Conservation (phyloP, 2,888 invertebrate species). For the Ethmia dodecea region DNA sequence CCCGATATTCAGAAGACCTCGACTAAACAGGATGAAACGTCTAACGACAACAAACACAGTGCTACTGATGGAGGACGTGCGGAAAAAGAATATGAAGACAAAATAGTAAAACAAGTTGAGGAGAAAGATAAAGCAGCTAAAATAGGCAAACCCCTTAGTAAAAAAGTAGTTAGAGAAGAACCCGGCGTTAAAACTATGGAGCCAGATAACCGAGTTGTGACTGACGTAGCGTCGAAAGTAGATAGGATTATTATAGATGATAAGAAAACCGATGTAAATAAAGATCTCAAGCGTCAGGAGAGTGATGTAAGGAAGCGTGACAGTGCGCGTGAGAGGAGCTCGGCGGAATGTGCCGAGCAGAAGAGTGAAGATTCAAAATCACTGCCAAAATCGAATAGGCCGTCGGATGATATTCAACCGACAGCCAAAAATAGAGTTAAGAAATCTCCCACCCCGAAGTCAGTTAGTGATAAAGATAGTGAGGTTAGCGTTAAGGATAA, state of each 20-base stretch:
- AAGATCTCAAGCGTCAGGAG: slow-evolving; percentile 30
- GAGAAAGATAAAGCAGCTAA: slow-evolving; percentile 1
- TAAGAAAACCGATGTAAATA: slow-evolving; percentile 24
- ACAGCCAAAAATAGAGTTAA: slow-evolving; percentile 44
- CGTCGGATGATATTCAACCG: slow-evolving; percentile 56
- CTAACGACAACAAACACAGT: too few species aligned
- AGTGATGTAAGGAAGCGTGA: slow-evolving; percentile 24
- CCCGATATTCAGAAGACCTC: too few species aligned
- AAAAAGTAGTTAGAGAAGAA: neutral
- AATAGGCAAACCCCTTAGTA: slow-evolving; percentile 1
- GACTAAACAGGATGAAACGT: too few species aligned
- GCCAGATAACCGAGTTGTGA: slow-evolving; percentile 4
- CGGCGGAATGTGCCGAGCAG: slow-evolving; percentile 30
- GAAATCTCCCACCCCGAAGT: slow-evolving; percentile 58
- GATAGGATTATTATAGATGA: slow-evolving; percentile 29
- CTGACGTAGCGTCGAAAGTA: slow-evolving; percentile 1
- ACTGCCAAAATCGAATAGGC: slow-evolving; percentile 50
- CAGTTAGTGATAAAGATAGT: slow-evolving; percentile 42
- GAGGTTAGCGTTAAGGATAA: slow-evolving; percentile 46
- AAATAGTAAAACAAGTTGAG: too few species aligned
- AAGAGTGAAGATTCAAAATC: slow-evolving; percentile 31
- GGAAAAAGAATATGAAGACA: too few species aligned
- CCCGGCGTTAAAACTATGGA: slow-evolving; percentile 4
- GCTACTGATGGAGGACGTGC: too few species aligned
- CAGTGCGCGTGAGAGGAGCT: slow-evolving; percentile 30